A percentile compares a stretch with the other conserved stretches of the same genome.
Evolutionary conservation across 2,888 invertebrate species (phyloP).

Genomic region (Cryptocephalus moraei): DNA sequence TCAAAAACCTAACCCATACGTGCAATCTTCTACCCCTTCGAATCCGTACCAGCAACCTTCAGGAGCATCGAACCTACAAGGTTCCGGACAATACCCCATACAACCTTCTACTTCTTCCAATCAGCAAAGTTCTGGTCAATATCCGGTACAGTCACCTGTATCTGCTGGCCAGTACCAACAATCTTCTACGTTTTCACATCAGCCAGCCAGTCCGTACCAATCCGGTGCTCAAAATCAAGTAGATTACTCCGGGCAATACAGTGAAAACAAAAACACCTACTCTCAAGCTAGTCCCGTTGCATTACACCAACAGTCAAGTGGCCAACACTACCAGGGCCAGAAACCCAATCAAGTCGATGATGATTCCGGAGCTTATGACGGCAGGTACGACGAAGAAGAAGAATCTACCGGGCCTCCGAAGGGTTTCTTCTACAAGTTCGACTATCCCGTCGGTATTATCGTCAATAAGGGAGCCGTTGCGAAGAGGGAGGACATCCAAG

Average conservation of each 20-base stretch:
- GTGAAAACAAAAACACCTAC: conserved; percentile 14
- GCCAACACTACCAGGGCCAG: not conserved
- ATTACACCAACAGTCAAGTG: not conserved
- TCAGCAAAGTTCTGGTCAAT: not conserved
- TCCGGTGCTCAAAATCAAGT: conserved; percentile 9
- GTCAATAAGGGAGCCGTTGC: conserved; percentile 29
- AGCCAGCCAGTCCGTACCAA: conserved; percentile 4
- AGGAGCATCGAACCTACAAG: not conserved
- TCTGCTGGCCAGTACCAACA: conserved; percentile 5
- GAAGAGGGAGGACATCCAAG: conserved; percentile 21
- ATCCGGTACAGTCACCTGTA: not conserved
- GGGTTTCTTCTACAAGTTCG: conserved; percentile 64
- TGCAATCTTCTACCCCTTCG: no score
- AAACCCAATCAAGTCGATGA: not conserved
- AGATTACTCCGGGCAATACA: conserved; percentile 17
- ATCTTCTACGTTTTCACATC: conserved; percentile 1
- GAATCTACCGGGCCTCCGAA: conserved; percentile 42
- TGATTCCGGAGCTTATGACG: conserved; percentile 7
- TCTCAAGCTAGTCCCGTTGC: conserved; percentile 6
- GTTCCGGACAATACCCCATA: not conserved
- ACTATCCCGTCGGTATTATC: conserved; percentile 52
- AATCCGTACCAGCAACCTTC: no score
- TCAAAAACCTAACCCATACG: no score
- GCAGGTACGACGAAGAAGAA: conserved; percentile 28
- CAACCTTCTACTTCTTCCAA: no score